Conservation (phyloP, 2,797 vertebrate genomes). For the Microctenopoma steveboyesi region DNA sequence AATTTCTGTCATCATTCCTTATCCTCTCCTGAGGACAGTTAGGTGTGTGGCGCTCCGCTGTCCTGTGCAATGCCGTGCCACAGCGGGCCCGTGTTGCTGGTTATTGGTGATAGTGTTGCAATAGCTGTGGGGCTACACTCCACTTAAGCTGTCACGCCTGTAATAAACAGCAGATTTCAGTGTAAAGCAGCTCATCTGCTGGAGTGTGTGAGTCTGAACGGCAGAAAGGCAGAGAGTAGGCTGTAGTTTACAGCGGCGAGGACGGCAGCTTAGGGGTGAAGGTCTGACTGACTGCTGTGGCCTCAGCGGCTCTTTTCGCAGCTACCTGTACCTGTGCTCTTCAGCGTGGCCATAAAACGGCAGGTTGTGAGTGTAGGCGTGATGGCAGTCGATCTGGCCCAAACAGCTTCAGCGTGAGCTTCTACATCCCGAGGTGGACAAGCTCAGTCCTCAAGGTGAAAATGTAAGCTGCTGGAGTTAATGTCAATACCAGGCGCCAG, state of each 20-base stretch:
- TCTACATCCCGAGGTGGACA: too few species aligned
- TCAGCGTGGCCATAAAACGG: too few species aligned
- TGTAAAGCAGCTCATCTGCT: conserved; percentile 48
- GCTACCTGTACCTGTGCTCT: background rate
- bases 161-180: conserved; percentile 60
- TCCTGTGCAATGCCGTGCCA: conserved; percentile 15
- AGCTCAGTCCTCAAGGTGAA: too few species aligned
- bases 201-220: conserved; percentile 29
- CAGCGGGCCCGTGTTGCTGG: conserved; percentile 29
- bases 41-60: conserved; percentile 25
- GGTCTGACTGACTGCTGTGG: conserved; percentile 19
- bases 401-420: too few species aligned
- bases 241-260: conserved; percentile 11
- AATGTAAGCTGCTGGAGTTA: too few species aligned
- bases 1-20: conserved; percentile 49
- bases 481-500: too few species aligned
- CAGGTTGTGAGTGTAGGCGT: too few species aligned
- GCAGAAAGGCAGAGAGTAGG: conserved; percentile 15
- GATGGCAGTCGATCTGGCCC: too few species aligned
- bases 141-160: conserved; percentile 51
- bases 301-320: background rate
- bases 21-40: conserved; percentile 29
- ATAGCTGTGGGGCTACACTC: conserved; percentile 51
- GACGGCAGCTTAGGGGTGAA: conserved; percentile 23
- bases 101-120: conserved; percentile 45